Conservation (phyloP, 2,797 vertebrate species). For the Fistularia commersonii region DNA sequence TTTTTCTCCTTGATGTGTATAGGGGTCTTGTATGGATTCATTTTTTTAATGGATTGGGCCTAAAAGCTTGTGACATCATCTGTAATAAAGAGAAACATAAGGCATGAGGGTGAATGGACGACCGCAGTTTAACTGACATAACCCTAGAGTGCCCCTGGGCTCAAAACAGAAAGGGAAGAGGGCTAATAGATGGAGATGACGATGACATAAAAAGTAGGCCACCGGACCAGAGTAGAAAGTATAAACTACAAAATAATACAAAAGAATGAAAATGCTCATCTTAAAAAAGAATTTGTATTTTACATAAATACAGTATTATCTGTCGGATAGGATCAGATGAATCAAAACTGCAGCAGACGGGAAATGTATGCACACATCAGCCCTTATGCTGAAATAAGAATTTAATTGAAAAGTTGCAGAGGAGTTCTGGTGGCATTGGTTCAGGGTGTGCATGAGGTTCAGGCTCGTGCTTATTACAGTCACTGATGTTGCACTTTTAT, state of each 20-base stretch:
- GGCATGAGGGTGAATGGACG: conserved; percentile 15
- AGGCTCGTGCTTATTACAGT: conserved; percentile 22
- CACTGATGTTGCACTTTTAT: conserved; percentile 26
- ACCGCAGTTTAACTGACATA: conserved; percentile 10
- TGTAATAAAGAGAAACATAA: neutral
- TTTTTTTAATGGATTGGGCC: too few relatives aligned
- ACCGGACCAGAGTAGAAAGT: neutral
- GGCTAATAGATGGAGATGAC: conserved; percentile 7
- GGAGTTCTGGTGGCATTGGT: conserved; percentile 7
- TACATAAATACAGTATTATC: too few relatives aligned
- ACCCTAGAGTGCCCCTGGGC: conserved; percentile 8
- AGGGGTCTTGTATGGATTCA: too few relatives aligned
- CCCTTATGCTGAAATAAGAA: too few relatives aligned
- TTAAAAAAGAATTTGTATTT: too few relatives aligned
- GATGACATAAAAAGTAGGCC: conserved; percentile 24
- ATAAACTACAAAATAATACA: neutral
- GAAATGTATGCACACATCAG: too few relatives aligned
- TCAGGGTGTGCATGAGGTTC: conserved; percentile 17
- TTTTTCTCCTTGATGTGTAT: too few relatives aligned
- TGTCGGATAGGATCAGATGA: too few relatives aligned
- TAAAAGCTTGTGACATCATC: too few relatives aligned
- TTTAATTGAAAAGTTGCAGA: conserved; percentile 7
- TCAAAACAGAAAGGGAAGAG: conserved; percentile 2
- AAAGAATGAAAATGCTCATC: neutral
- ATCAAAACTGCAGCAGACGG: too few relatives aligned